phyloP scores from a whole-genome alignment of 2,888 invertebrate genomes.

The Danaus chrysippus region DNA sequence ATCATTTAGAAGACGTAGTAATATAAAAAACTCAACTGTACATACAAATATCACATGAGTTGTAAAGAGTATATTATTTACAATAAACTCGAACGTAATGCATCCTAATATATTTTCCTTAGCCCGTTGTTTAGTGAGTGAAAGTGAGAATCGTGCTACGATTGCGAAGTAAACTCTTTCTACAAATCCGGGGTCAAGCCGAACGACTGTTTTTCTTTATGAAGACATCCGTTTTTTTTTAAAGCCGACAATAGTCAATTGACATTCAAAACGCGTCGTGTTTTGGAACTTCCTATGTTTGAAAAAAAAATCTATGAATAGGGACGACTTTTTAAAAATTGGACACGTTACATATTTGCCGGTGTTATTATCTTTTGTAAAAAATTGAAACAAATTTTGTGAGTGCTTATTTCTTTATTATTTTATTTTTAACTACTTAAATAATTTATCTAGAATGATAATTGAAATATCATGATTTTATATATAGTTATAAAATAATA shows the following conservation, averaged over 20 bases:
- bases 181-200: conserved; percentile 43
- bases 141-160: conserved; percentile 59
- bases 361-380: conserved; percentile 15
- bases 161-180: conserved; percentile 47
- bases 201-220: conserved; percentile 15
- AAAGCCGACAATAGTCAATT: conserved; percentile 19
- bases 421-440: too few relatives aligned
- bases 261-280: conserved; percentile 24
- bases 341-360: conserved; percentile 22
- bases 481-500: too few relatives aligned
- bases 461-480: too few relatives aligned
- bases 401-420: conserved; percentile 1
- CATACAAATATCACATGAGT: too few relatives aligned
- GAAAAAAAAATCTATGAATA: conserved; percentile 26
- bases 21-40: too few relatives aligned
- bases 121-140: conserved; percentile 53
- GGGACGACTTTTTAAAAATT: conserved; percentile 24
- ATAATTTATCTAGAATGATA: too few relatives aligned
- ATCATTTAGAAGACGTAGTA: too few relatives aligned
- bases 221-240: conserved; percentile 19
- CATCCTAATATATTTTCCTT: conserved; percentile 47
- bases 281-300: conserved; percentile 29
- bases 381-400: conserved; percentile 10
- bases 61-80: too few relatives aligned
- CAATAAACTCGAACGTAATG: conserved; percentile 27